Percentiles rank a stretch among this genome's conserved stretches.
These are phyloP conservation scores for Gorsachius magnificus DNA, from an alignment of 2,797 vertebrate species.

Conservation along the genomic window DNA sequence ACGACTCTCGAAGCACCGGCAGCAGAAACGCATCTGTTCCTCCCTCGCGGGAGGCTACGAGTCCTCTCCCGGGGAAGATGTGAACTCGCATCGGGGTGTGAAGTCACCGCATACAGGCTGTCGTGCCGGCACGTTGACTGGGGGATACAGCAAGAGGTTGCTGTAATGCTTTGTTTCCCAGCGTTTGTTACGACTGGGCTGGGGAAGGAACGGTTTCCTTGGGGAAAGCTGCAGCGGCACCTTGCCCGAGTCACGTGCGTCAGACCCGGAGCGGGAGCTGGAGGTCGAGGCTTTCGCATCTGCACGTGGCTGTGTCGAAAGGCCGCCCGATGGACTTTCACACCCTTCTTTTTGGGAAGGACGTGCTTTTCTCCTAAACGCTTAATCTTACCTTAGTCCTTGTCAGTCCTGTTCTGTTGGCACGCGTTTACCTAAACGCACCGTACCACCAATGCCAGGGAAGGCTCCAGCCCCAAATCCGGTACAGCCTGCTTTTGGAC, in stretches of 20 bases:
- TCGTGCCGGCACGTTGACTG: rapidly evolving
- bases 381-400: conserved; percentile 14
- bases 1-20: rapidly evolving
- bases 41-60: background rate
- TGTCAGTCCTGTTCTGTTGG: background rate
- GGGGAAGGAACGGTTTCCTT: background rate
- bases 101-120: background rate
- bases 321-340: background rate
- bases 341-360: background rate
- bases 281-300: background rate
- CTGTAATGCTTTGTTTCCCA: background rate
- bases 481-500: background rate
- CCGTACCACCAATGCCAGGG: rapidly evolving
- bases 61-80: background rate
- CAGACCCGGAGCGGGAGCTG: background rate
- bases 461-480: background rate
- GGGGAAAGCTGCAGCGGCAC: background rate
- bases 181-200: rapidly evolving
- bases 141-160: rapidly evolving
- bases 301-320: background rate
- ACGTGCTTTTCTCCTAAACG: background rate
- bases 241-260: background rate
- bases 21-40: background rate
- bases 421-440: background rate
- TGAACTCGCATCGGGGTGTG: background rate